These are phyloP conservation scores for Tribolium castaneum DNA, from an alignment of 1,140 invertebrate species.

Conservation along the genomic window DNA sequence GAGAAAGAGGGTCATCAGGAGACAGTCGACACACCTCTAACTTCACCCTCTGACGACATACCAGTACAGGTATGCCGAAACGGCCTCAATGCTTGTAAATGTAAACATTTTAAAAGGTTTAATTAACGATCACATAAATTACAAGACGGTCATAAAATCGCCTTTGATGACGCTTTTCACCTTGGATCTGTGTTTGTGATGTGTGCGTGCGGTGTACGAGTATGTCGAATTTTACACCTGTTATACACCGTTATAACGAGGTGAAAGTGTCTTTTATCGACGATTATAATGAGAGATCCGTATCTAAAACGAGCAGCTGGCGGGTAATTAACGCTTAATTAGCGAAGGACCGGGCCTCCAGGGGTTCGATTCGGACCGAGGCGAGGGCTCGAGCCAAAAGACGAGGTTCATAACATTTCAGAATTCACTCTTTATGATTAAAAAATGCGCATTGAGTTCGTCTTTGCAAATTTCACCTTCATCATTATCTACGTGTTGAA, in stretches of 20 bases:
- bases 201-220: neutral
- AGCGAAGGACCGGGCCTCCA: neutral
- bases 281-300: conserved; percentile 15
- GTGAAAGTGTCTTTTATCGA: conserved; percentile 23
- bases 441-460: too few species aligned
- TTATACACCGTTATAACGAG: conserved; percentile 24
- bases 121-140: conserved; percentile 52
- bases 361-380: neutral
- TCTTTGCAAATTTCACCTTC: too few species aligned
- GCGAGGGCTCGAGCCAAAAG: too few species aligned
- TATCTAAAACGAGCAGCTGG: conserved; percentile 29
- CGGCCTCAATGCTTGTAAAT: conserved; percentile 41
- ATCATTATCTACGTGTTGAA: too few species aligned
- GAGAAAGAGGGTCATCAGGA: conserved; percentile 63
- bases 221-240: conserved; percentile 21
- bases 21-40: conserved; percentile 60
- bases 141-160: conserved; percentile 11
- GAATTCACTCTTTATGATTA: too few species aligned
- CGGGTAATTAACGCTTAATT: conserved; percentile 26
- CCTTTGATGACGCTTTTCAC: conserved; percentile 2
- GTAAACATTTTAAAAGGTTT: conserved; percentile 52
- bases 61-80: conserved; percentile 51
- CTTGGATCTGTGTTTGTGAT: conserved; percentile 19
- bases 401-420: too few species aligned
- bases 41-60: conserved; percentile 58